phyloP scores from a whole-genome alignment of 2,888 invertebrate species.

The Xestia xanthographa region DNA sequence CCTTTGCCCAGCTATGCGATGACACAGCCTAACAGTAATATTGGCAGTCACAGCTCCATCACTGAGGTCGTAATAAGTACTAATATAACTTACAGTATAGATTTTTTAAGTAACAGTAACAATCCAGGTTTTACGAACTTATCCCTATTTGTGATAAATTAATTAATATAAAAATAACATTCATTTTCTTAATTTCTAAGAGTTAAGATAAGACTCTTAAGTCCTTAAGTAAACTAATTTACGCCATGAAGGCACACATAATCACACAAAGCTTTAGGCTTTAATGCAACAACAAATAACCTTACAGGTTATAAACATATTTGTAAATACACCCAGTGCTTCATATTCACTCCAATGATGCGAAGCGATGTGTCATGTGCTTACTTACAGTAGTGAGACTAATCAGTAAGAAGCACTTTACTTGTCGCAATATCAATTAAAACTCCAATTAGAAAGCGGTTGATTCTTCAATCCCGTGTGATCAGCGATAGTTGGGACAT shows the following conservation, averaged over 20 bases:
- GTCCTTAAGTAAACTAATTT: conserved; percentile 8
- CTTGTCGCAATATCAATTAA: background rate
- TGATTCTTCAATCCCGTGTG: background rate
- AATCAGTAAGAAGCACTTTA: background rate
- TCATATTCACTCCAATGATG: background rate
- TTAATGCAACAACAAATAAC: conserved; percentile 24
- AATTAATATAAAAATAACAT: conserved; percentile 42
- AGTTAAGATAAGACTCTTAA: too few species aligned
- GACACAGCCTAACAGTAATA: conserved; percentile 1
- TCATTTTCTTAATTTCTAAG: background rate
- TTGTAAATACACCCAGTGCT: background rate
- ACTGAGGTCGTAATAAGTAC: conserved; percentile 41
- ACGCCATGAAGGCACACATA: conserved; percentile 39
- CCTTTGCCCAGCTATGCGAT: background rate
- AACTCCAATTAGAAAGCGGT: background rate
- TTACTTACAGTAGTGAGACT: conserved; percentile 4
- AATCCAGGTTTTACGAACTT: conserved; percentile 6
- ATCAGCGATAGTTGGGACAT: background rate
- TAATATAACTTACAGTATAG: conserved; percentile 17
- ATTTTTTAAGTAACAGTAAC: conserved; percentile 41
- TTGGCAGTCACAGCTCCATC: conserved; percentile 42
- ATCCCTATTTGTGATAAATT: conserved; percentile 52
- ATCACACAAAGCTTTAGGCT: conserved; percentile 29
- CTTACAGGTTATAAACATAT: background rate
- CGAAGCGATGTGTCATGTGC: background rate